Evolutionary conservation across 2,888 invertebrate genomes (phyloP).

Genomic region (Melipona bicolor): DNA sequence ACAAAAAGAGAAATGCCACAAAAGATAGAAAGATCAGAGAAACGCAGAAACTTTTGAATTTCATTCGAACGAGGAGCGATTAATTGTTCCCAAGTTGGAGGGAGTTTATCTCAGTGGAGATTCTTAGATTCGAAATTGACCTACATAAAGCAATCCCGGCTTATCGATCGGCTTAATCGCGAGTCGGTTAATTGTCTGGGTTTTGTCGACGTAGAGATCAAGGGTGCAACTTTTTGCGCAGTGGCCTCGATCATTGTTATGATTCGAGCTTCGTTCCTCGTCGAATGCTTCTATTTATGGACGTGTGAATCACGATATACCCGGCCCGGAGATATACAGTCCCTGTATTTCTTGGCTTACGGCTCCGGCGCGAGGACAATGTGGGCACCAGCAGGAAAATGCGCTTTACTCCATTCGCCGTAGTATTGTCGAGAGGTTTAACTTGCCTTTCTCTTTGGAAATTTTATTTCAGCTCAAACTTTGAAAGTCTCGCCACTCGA

Average conservation of each 20-base stretch:
- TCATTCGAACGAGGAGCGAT: no score
- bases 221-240: not conserved
- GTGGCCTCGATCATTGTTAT: not conserved
- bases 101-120: not conserved
- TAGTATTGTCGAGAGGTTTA: not conserved
- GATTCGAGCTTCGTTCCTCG: not conserved
- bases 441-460: not conserved
- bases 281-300: not conserved
- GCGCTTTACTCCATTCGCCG: not conserved
- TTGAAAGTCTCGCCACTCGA: not conserved
- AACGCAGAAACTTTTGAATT: no score
- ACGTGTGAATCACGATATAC: not conserved
- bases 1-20: no score
- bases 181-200: constrained; percentile 6
- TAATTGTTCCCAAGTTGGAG: not conserved
- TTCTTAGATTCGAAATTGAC: not conserved
- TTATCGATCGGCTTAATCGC: constrained; percentile 2
- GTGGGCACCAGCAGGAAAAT: not conserved
- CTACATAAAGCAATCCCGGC: not conserved
- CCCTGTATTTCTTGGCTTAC: not conserved
- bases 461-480: not conserved
- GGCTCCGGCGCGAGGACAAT: not conserved
- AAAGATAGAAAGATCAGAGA: no score
- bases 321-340: not conserved
- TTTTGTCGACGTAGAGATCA: not conserved